Base-by-base conservation (phyloP, 2,888 invertebrate genomes). In the Trachelus stipa region DNA sequence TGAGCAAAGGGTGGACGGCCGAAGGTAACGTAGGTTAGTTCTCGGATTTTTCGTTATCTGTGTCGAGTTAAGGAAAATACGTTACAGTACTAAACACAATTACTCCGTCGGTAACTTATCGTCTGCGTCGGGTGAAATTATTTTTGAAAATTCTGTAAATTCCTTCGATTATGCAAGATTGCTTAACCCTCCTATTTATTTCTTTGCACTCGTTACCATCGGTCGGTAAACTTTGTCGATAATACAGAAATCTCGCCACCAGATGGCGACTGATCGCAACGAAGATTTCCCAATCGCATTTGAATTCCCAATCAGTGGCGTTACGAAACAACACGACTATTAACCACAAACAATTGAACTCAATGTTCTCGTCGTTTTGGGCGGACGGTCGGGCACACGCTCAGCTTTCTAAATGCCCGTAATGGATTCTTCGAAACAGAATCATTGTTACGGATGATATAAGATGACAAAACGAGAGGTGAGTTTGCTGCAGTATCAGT, bases 401-500 rank as follows among this genome's bases (percentile, higher is more conserved):
- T 79, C 78, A 79, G 77, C 79, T 75, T 68, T 78, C 78, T 78
- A 78, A 83, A 83, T 83, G 79, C 78, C 80, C 78, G 81, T 81
- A 83, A 83, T 83, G 82, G 81, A 83, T 83, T 83, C 83, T 81
- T 80, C 83, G 83, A 83, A 83, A 81, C 81, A 81, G 81, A 83
- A 81, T 83, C 82, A 83, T 79, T 31, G 71, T 69, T 69, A 69
- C 71, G 71, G 71, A 69, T 69, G 71, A 69, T 69, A 33, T 69
- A 69, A 69, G 33, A 69, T 69, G 30, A 33, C 30, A 33, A 69
- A 69, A 69, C 71, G 71, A 30, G 40, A 15, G 40, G 40, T 40
- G 15, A 40, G 40, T 40, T 40, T 23, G 23, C 15, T 6, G 40
- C 40, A 40, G 40, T 40, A 40, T 23, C 40, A 40, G 40, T 40